Evolutionary conservation across 2,113 vertebrate genomes (phyloP).

Genomic region (Uria aalge): DNA sequence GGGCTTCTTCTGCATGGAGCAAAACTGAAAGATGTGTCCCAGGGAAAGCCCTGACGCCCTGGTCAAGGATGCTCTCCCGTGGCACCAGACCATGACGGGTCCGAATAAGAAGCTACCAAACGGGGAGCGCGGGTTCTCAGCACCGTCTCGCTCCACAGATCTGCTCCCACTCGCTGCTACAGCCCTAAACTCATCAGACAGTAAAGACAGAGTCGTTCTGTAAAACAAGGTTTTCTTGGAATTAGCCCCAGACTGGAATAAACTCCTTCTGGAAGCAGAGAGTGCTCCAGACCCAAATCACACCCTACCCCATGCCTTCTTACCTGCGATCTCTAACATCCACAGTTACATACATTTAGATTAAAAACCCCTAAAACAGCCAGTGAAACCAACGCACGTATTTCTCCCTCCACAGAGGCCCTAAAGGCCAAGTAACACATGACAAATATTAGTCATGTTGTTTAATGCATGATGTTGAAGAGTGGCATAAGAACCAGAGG

Average conservation of each 20-base stretch:
- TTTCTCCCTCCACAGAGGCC: not conserved
- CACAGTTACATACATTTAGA: not conserved
- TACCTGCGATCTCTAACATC: fast-evolving
- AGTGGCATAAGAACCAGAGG: not conserved
- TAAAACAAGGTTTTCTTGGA: not conserved
- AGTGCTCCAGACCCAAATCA: not conserved
- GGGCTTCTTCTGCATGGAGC: not conserved
- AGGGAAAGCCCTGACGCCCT: not conserved
- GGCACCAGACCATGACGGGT: fast-evolving
- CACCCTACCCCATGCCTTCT: fast-evolving
- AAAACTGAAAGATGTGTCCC: fast-evolving
- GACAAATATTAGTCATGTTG: not conserved
- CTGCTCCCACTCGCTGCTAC: not conserved
- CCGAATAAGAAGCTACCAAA: not conserved
- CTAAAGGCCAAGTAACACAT: not conserved
- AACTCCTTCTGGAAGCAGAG: not conserved
- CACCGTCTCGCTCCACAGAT: not conserved
- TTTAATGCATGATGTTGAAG: not conserved
- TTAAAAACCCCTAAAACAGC: not conserved
- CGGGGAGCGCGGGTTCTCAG: fast-evolving
- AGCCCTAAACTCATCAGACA: not conserved
- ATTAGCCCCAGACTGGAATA: not conserved
- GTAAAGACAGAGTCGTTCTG: not conserved
- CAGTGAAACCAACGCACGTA: not conserved
- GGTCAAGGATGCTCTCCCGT: not conserved